Percentiles rank a stretch among this genome's conserved stretches.
Conservation (phyloP, 2,888 invertebrate genomes). For the Atethmia centrago region DNA sequence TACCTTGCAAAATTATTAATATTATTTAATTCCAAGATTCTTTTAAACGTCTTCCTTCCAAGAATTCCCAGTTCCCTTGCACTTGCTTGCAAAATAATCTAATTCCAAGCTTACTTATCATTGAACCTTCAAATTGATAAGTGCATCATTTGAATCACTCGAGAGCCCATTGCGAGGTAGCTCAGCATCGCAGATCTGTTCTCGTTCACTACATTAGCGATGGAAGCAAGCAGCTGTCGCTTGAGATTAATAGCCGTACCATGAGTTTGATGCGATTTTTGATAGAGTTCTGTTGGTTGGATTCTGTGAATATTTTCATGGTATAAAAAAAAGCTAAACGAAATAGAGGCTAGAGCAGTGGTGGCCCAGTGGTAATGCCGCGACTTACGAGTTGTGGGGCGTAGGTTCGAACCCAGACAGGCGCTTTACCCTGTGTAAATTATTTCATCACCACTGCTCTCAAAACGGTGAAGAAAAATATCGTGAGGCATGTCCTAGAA, state of each 20-base stretch:
- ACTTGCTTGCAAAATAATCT: conserved; percentile 9
- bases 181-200: conserved; percentile 75
- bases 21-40: background rate
- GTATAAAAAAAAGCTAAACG: background rate
- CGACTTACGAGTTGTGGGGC: too few relatives aligned
- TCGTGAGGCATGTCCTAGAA: too few relatives aligned
- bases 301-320: too few relatives aligned
- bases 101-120: conserved; percentile 11
- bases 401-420: too few relatives aligned
- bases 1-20: background rate
- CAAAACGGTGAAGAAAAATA: too few relatives aligned
- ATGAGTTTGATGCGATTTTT: conserved; percentile 42
- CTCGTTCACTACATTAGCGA: conserved; percentile 77
- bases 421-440: too few relatives aligned
- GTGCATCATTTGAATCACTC: conserved; percentile 47
- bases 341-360: background rate
- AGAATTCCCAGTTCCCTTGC: background rate
- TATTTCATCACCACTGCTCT: too few relatives aligned
- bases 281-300: conserved; percentile 10
- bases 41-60: background rate
- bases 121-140: conserved; percentile 35
- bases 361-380: too few relatives aligned
- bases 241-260: conserved; percentile 68
- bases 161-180: conserved; percentile 48
- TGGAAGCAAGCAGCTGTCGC: conserved; percentile 72